Base-by-base conservation (phyloP, 2,113 vertebrate genomes). In the Rhinogobius similis region DNA sequence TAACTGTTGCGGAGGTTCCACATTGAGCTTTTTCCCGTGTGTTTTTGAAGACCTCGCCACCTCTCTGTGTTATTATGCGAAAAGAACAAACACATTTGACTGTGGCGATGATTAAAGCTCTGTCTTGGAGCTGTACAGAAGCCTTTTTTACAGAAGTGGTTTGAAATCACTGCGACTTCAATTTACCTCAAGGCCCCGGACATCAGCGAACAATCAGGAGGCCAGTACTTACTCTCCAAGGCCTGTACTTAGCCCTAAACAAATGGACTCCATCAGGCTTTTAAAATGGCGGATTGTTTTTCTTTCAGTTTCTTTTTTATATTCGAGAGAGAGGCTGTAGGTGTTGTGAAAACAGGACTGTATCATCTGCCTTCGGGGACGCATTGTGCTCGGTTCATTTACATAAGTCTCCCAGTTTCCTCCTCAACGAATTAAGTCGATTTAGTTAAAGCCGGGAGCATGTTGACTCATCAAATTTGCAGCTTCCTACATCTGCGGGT, bases 311-410 rank as follows among this genome's bases (percentile, higher is more conserved):
- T 50, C 2, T 50, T 6, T 26, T 55, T 26, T 23, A 52, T 52
- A 23, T 52, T 26, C 14, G n/a, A 24, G 32, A 65, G 65, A 65
- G 21, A 16, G 27, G 73, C 7, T 5, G 68, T 68, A 50, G 39
- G n/a, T 56, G 58, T 63, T 24, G 23, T 59, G 21, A 68, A 82
- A 67, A 66, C 65, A 74, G 78, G 50, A 56, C 55, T 44, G 67
- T 58, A 39, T 53, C 18, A 23, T 66, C 58, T 59, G 23, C 61
- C 75, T 81, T 73, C 71, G 72, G 67, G 73, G 68, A 62, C 65
- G 73, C 64, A 38, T 32, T 67, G 75, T 53, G 72, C 84, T 78
- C 72, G 46, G 76, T 58, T 68, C 43, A 85, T 88, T 88, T 80
- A 75, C 84, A 82, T 85, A 81, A 81, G 76, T 75, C 52, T 39